These are phyloP conservation scores for Dromaius novaehollandiae DNA, from an alignment of 2,113 vertebrate genomes.

Conservation along the genomic window DNA sequence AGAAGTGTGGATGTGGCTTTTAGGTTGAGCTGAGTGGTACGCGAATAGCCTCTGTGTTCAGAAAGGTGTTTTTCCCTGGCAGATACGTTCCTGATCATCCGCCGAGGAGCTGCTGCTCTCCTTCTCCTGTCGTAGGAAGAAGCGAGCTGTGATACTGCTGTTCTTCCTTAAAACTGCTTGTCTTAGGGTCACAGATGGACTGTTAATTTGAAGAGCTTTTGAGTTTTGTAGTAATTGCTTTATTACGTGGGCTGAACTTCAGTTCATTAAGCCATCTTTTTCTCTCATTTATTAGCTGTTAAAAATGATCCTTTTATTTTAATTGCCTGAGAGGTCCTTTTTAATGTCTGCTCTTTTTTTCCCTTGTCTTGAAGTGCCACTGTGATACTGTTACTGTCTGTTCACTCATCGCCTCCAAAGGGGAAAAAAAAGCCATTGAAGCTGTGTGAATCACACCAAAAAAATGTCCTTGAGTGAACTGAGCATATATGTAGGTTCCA, in stretches of 20 bases:
- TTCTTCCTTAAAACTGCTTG: background rate
- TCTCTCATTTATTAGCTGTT: background rate
- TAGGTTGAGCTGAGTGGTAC: background rate
- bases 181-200: background rate
- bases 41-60: accelerated
- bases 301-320: background rate
- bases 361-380: background rate
- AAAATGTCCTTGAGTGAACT: background rate
- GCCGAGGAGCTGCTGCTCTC: background rate
- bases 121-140: background rate
- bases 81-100: background rate
- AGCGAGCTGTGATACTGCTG: background rate
- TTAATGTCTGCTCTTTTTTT: background rate
- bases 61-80: background rate
- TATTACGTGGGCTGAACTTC: background rate
- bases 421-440: background rate
- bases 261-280: background rate
- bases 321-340: background rate
- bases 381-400: background rate
- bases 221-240: accelerated
- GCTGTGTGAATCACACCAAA: background rate
- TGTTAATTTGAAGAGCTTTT: background rate
- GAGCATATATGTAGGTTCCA: accelerated
- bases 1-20: background rate
- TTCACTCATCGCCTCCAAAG: background rate